Percentiles rank a stretch among this genome's conserved stretches.
These are phyloP conservation scores for Leptogaster cylindrica DNA, from an alignment of 2,888 invertebrate genomes.

Conservation along the genomic window DNA sequence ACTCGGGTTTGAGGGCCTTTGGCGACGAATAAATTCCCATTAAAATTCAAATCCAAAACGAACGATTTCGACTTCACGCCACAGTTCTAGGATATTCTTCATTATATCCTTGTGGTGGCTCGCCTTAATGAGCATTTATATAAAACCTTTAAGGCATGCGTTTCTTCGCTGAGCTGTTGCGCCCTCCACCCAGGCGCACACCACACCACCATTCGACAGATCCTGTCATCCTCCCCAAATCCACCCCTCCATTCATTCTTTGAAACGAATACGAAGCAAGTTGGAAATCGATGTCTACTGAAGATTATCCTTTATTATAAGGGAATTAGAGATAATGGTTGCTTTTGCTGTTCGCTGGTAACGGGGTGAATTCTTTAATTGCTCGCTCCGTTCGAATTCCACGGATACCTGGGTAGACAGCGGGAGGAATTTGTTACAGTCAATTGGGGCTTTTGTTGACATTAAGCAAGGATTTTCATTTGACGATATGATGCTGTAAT, in stretches of 20 bases:
- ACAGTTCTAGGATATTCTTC: constrained; percentile 6
- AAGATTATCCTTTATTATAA: constrained; percentile 44
- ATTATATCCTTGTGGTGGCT: constrained; percentile 26
- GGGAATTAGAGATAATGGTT: constrained; percentile 42
- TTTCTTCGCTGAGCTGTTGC: background rate
- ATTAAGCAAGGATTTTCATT: constrained; percentile 37
- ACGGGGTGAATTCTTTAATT: constrained; percentile 39
- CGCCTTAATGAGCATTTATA: constrained; percentile 25
- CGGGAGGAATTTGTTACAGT: constrained; percentile 39
- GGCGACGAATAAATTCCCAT: constrained; percentile 42
- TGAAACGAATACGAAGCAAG: background rate
- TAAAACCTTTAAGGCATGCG: constrained; percentile 34
- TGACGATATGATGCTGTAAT: constrained; percentile 38
- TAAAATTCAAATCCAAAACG: constrained; percentile 42
- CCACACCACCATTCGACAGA: background rate
- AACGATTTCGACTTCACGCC: constrained; percentile 26
- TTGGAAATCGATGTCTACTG: constrained; percentile 41
- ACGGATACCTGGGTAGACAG: constrained; percentile 37
- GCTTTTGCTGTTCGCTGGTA: constrained; percentile 22
- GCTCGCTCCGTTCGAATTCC: constrained; percentile 26
- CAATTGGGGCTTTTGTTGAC: constrained; percentile 42
- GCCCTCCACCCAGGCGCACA: background rate
- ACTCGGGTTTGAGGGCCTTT: constrained; percentile 30
- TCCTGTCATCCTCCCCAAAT: too few species aligned
- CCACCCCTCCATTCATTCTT: too few species aligned